Evolutionary conservation across 2,797 vertebrate genomes (phyloP).

Genomic region (Rhabdophis nuchalis): DNA sequence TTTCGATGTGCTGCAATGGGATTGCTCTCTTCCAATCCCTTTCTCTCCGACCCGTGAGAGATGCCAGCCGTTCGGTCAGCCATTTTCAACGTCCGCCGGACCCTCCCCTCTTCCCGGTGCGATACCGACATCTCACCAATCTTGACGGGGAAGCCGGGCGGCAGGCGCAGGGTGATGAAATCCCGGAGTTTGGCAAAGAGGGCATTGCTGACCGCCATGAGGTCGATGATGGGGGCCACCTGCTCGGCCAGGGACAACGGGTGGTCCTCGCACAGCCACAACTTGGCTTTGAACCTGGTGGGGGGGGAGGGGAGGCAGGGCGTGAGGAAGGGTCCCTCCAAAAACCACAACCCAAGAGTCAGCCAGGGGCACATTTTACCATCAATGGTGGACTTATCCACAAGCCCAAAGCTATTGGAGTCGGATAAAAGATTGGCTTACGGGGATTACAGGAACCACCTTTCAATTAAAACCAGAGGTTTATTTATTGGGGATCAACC

Average conservation of each 20-base stretch:
- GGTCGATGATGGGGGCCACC: conserved; percentile 95
- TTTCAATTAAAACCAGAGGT: too few relatives aligned
- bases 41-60: background rate
- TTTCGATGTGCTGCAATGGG: background rate
- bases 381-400: too few relatives aligned
- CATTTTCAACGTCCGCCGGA: background rate
- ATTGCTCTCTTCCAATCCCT: background rate
- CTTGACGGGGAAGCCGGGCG: conserved; percentile 92
- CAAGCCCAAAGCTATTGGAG: too few relatives aligned
- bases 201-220: conserved; percentile 96
- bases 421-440: too few relatives aligned
- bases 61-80: accelerated
- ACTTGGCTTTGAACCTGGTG: conserved; percentile 92
- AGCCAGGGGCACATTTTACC: too few relatives aligned
- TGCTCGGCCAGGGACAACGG: conserved; percentile 92
- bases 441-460: too few relatives aligned
- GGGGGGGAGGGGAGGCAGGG: background rate
- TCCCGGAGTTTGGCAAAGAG: conserved; percentile 94
- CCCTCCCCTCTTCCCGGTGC: background rate
- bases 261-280: conserved; percentile 96
- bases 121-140: conserved; percentile 77
- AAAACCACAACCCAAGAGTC: background rate
- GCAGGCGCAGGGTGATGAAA: conserved; percentile 92
- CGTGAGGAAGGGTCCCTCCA: accelerated
- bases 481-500: too few relatives aligned